Evolutionary conservation across 2,797 vertebrate genomes (phyloP).

Genomic region (Champsocephalus gunnari): DNA sequence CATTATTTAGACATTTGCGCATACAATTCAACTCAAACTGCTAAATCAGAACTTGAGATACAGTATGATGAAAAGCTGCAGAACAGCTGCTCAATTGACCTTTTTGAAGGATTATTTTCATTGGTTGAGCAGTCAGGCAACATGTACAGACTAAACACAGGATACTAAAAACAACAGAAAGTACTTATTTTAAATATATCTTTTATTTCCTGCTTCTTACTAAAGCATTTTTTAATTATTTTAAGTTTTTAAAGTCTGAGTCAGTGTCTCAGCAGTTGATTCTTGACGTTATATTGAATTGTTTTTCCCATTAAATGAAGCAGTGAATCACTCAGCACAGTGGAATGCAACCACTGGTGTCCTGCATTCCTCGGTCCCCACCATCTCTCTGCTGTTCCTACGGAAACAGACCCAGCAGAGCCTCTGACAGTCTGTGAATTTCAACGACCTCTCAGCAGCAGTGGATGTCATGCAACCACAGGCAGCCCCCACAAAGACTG

Average conservation of each 20-base stretch:
- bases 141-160: background rate
- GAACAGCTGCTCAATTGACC: constrained; percentile 5
- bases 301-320: constrained; percentile 16
- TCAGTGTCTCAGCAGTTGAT: constrained; percentile 1
- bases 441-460: constrained; percentile 46
- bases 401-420: constrained; percentile 53
- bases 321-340: constrained; percentile 40
- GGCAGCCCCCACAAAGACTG: constrained; percentile 17
- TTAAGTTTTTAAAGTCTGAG: background rate
- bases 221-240: too few species aligned
- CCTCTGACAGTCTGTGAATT: constrained; percentile 59
- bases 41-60: background rate
- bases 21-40: too few species aligned
- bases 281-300: constrained; percentile 1
- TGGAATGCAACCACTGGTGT: constrained; percentile 43
- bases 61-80: background rate
- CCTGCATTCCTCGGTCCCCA: constrained; percentile 57
- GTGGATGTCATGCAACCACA: constrained; percentile 23
- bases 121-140: background rate
- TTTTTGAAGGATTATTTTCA: background rate
- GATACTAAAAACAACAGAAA: background rate
- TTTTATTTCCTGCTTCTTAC: background rate
- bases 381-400: constrained; percentile 60
- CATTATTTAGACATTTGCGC: too few species aligned
- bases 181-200: too few species aligned